These are phyloP conservation scores for Penaeus vannamei DNA, from an alignment of 1,140 invertebrate species.

Conservation along the genomic window DNA sequence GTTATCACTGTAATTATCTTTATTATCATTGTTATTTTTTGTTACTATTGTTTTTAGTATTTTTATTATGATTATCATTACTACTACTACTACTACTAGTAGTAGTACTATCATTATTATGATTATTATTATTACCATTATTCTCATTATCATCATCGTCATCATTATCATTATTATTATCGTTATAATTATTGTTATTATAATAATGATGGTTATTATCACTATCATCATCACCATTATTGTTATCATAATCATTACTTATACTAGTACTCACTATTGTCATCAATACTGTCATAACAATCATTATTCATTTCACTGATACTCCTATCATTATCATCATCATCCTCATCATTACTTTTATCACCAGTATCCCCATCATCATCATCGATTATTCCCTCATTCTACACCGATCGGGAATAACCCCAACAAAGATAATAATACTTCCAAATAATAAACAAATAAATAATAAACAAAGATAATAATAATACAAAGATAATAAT, in stretches of 20 bases:
- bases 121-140: conserved; percentile 7
- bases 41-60: neutral
- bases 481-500: too few species aligned
- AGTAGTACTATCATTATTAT: conserved; percentile 31
- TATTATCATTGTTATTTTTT: neutral
- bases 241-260: neutral
- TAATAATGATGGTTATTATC: conserved; percentile 1
- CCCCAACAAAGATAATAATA: too few species aligned
- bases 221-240: neutral
- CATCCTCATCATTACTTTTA: too few species aligned
- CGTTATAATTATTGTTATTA: conserved; percentile 31
- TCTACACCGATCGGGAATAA: too few species aligned
- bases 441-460: too few species aligned
- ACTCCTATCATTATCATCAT: too few species aligned
- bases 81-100: conserved; percentile 17
- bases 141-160: conserved; percentile 2
- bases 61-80: conserved; percentile 20
- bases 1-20: too few species aligned
- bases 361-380: too few species aligned
- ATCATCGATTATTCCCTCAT: too few species aligned
- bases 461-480: too few species aligned
- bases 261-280: neutral
- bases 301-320: too few species aligned
- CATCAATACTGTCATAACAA: too few species aligned
- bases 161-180: conserved; percentile 32